These are phyloP conservation scores for zebrafish (Danio rerio) DNA, from an alignment of 2,113 vertebrate species.

Conservation along the genomic window DNA sequence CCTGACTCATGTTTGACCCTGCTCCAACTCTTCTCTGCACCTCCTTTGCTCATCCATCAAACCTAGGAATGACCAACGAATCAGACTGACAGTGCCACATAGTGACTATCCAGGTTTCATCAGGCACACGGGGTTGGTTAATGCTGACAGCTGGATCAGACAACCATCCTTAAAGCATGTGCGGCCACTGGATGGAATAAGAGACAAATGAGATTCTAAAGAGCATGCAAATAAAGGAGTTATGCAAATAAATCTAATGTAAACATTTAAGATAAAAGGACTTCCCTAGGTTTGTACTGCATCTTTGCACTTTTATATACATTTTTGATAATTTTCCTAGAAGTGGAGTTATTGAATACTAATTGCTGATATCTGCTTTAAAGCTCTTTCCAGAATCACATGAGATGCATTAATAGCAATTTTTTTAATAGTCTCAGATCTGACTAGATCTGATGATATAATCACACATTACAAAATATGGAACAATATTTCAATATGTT, in stretches of 20 bases:
- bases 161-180: not conserved
- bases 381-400: not conserved
- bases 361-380: not conserved
- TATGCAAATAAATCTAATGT: not conserved
- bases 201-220: not conserved
- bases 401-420: not conserved
- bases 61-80: not conserved
- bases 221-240: not conserved
- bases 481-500: not conserved
- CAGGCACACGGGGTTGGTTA: not conserved
- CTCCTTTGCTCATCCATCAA: slow-evolving; percentile 8
- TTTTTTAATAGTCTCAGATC: not conserved
- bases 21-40: not conserved
- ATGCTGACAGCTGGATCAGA: slow-evolving; percentile 19
- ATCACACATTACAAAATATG: not conserved
- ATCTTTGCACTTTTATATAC: not conserved
- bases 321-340: not conserved
- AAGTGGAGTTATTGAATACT: not conserved
- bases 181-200: not conserved
- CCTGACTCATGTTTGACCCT: not conserved
- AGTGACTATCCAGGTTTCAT: slow-evolving; percentile 15
- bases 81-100: slow-evolving; percentile 5
- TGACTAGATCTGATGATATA: no score
- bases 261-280: no score
- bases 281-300: not conserved